phyloP scores from a whole-genome alignment of 2,113 vertebrate genomes.

The Mastomys natalensis region DNA sequence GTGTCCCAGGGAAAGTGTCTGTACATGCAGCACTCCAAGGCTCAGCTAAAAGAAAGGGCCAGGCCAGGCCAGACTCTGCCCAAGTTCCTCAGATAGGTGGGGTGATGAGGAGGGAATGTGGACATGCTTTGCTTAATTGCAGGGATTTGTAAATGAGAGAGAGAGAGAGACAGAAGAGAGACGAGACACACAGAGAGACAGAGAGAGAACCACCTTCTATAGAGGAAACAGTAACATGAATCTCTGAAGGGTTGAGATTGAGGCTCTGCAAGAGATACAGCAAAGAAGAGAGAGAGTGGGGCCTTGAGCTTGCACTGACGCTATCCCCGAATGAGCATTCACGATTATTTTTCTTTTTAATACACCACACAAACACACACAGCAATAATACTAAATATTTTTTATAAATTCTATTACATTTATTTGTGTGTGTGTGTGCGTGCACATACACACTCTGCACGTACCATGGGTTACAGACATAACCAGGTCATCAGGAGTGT shows the following conservation, averaged over 20 bases:
- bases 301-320: not conserved
- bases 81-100: rapidly evolving
- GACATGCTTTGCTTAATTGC: not conserved
- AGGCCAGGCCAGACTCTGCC: too few species aligned
- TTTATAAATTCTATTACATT: too few species aligned
- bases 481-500: not conserved
- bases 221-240: not conserved
- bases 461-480: not conserved
- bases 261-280: not conserved
- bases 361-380: not conserved
- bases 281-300: not conserved
- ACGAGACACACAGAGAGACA: too few species aligned
- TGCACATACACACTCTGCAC: too few species aligned
- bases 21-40: not conserved
- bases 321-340: rapidly evolving
- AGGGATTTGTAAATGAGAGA: not conserved
- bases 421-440: not conserved
- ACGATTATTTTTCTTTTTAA: not conserved
- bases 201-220: not conserved
- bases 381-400: too few species aligned
- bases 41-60: not conserved
- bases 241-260: not conserved
- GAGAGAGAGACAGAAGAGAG: rapidly evolving
- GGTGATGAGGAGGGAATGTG: not conserved
- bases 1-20: not conserved